Percentiles rank a stretch among this genome's conserved stretches.
These are phyloP conservation scores for Strigamia maritima DNA, from an alignment of 2,888 invertebrate genomes.

Conservation along the genomic window DNA sequence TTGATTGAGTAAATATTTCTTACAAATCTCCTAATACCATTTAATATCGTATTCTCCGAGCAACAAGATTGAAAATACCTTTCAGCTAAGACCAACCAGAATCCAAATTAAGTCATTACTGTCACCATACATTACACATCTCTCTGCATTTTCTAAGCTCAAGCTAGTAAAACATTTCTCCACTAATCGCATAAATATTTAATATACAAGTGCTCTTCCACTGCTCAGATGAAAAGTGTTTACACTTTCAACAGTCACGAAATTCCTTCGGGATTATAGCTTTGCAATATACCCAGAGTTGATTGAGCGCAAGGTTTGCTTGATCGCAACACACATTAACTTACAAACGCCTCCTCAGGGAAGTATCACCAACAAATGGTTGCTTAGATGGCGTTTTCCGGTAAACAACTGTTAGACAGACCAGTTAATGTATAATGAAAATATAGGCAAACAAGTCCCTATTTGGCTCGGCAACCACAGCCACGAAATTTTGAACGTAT, in stretches of 20 bases:
- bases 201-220: background rate
- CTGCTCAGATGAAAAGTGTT: background rate
- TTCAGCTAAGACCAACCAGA: background rate
- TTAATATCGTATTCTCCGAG: background rate
- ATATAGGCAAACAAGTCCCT: background rate
- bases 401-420: background rate
- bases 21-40: background rate
- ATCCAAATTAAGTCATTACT: constrained; percentile 6
- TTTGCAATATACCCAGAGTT: background rate
- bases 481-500: too few species aligned
- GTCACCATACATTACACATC: background rate
- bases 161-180: background rate
- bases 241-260: background rate
- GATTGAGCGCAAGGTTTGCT: constrained; percentile 20
- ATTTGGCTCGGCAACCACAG: too few species aligned
- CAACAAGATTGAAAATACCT: background rate
- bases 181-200: constrained; percentile 11
- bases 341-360: background rate
- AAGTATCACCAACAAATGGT: background rate
- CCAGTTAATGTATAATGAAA: background rate
- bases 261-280: constrained; percentile 16
- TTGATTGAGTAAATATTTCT: constrained; percentile 26
- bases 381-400: background rate
- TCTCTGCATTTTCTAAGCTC: background rate
- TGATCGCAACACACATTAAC: constrained; percentile 12